phyloP scores from a whole-genome alignment of 2,113 vertebrate genomes.

The Montifringilla adamsi region DNA sequence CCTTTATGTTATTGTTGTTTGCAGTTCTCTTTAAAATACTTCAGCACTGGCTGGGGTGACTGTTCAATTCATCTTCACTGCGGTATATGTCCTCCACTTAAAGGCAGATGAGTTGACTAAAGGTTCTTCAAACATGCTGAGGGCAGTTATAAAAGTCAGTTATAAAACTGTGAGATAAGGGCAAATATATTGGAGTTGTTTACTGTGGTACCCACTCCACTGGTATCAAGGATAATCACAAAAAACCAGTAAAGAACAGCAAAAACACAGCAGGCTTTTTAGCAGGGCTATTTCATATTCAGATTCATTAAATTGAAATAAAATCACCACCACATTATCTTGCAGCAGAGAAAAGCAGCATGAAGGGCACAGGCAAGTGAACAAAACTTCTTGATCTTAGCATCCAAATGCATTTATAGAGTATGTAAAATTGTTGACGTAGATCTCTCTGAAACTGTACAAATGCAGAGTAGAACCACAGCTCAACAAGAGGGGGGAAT shows the following conservation, averaged over 20 bases:
- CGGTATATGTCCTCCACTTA: background rate
- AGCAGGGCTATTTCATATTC: constrained; percentile 9
- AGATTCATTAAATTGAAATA: background rate
- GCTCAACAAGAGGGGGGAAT: constrained; percentile 51
- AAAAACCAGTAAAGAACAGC: background rate
- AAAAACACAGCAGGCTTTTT: constrained; percentile 44
- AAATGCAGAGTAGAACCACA: constrained; percentile 62
- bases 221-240: background rate
- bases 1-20: background rate
- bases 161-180: background rate
- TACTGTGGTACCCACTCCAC: background rate
- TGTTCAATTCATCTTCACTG: background rate
- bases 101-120: constrained; percentile 19
- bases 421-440: constrained; percentile 41
- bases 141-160: background rate
- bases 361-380: constrained; percentile 41
- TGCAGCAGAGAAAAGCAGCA: constrained; percentile 19
- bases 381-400: constrained; percentile 42
- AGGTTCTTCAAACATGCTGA: constrained; percentile 1
- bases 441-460: constrained; percentile 52
- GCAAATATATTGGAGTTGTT: background rate
- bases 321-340: constrained; percentile 25
- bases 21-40: constrained; percentile 5
- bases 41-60: background rate
- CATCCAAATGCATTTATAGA: constrained; percentile 58